These are phyloP conservation scores for Psettodes erumei DNA, from an alignment of 2,113 vertebrate genomes.

Conservation along the genomic window DNA sequence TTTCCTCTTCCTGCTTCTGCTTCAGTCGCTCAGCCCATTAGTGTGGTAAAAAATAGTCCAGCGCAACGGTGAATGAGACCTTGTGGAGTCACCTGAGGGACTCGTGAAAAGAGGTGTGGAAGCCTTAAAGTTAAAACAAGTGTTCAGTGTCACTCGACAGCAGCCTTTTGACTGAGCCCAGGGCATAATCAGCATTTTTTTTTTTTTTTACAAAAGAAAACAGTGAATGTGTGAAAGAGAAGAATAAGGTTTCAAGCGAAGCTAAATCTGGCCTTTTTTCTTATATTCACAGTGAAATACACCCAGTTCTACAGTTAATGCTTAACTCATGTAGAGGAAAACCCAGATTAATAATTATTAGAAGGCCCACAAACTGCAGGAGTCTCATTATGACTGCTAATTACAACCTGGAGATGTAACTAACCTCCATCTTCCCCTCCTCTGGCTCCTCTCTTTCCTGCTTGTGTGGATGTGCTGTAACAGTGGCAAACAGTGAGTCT, in stretches of 20 bases:
- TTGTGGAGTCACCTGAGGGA: slow-evolving; percentile 58
- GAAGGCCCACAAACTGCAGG: slow-evolving; percentile 4
- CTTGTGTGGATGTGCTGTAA: slow-evolving; percentile 61
- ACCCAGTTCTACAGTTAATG: slow-evolving; percentile 2
- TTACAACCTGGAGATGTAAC: slow-evolving; percentile 4
- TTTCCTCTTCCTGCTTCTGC: slow-evolving; percentile 60
- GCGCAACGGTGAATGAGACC: slow-evolving; percentile 65
- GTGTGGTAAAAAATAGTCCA: slow-evolving; percentile 54
- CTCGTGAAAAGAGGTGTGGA: slow-evolving; percentile 38
- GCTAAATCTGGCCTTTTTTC: not conserved
- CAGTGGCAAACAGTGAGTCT: slow-evolving; percentile 69
- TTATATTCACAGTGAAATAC: not conserved
- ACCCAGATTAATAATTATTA: slow-evolving; percentile 10
- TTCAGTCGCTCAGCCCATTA: slow-evolving; percentile 43
- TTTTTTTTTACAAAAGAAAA: slow-evolving; percentile 37
- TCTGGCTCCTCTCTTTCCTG: slow-evolving; percentile 38
- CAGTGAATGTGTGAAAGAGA: slow-evolving; percentile 22
- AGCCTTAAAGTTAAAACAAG: slow-evolving; percentile 65
- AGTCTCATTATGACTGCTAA: slow-evolving; percentile 21
- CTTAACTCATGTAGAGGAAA: slow-evolving; percentile 11
- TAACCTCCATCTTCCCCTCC: slow-evolving; percentile 36
- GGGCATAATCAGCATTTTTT: slow-evolving; percentile 8
- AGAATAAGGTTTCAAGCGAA: slow-evolving; percentile 27
- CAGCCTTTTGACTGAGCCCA: slow-evolving; percentile 54
- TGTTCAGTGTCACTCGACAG: slow-evolving; percentile 59